Conservation (phyloP, 2,888 invertebrate genomes). For the Hoplodrina blanda region DNA sequence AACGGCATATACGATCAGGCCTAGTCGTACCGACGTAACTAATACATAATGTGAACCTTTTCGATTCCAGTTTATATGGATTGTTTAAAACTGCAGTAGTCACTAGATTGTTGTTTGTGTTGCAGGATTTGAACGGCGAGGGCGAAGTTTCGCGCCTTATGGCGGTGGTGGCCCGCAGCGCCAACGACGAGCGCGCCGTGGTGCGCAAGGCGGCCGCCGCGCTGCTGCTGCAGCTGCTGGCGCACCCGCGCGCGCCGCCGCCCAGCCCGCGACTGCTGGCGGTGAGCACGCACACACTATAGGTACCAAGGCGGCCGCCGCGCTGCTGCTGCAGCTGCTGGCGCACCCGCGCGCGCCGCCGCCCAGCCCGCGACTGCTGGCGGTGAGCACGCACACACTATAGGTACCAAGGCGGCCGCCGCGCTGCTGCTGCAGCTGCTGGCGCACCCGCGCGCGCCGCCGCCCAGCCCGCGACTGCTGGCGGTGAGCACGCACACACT, state of each 20-base stretch:
- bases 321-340: conserved; percentile 23
- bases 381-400: neutral
- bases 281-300: neutral
- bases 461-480: neutral
- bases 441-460: neutral
- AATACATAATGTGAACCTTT: too few relatives aligned
- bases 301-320: conserved; percentile 18
- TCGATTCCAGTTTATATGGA: too few relatives aligned
- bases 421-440: conserved; percentile 23
- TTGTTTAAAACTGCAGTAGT: neutral
- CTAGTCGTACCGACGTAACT: too few relatives aligned
- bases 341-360: neutral
- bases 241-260: neutral
- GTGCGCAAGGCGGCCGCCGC: conserved; percentile 18
- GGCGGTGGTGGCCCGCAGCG: conserved; percentile 78
- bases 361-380: neutral
- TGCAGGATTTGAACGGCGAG: conserved; percentile 77
- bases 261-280: neutral
- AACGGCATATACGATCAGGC: too few relatives aligned
- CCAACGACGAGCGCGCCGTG: conserved; percentile 51
- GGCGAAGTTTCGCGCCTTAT: conserved; percentile 75
- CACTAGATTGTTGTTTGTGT: neutral
- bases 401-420: conserved; percentile 20
- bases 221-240: conserved; percentile 23
- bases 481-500: neutral